phyloP scores from a whole-genome alignment of 2,797 vertebrate species.

The Lophotriccus pileatus region DNA sequence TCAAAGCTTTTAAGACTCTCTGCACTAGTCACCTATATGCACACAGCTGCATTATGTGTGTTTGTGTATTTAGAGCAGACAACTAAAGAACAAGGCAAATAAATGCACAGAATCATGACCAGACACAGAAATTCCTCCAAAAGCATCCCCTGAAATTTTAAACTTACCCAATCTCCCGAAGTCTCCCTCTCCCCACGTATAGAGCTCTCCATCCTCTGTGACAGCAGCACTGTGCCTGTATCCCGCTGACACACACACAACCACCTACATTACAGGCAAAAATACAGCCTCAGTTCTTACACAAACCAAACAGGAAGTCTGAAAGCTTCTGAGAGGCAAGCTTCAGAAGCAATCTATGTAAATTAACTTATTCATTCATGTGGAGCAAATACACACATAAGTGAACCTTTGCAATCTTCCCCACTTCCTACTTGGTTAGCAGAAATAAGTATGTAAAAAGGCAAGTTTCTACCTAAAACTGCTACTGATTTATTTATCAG shows the following conservation, averaged over 20 bases:
- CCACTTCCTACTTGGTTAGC: neutral
- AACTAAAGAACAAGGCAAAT: neutral
- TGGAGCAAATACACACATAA: neutral
- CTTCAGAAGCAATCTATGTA: neutral
- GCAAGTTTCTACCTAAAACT: neutral
- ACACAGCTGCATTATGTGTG: neutral
- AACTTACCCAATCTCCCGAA: slow-evolving; percentile 83
- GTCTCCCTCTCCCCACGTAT: slow-evolving; percentile 84
- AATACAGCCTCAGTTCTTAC: neutral
- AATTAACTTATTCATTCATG: neutral
- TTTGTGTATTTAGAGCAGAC: neutral
- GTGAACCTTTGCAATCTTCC: neutral
- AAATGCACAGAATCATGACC: neutral
- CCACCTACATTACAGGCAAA: slow-evolving; percentile 67
- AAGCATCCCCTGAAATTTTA: neutral
- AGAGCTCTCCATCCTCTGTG: slow-evolving; percentile 83
- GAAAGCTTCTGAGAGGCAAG: neutral
- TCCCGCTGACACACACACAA: slow-evolving; percentile 83
- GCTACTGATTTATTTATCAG: neutral
- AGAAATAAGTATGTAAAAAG: neutral
- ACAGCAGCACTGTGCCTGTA: slow-evolving; percentile 84
- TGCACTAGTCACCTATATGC: neutral
- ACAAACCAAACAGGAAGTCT: neutral
- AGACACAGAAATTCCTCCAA: neutral
- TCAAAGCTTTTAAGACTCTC: neutral